Conservation (phyloP, 2,888 invertebrate species). For the Drosophila subquinaria region DNA sequence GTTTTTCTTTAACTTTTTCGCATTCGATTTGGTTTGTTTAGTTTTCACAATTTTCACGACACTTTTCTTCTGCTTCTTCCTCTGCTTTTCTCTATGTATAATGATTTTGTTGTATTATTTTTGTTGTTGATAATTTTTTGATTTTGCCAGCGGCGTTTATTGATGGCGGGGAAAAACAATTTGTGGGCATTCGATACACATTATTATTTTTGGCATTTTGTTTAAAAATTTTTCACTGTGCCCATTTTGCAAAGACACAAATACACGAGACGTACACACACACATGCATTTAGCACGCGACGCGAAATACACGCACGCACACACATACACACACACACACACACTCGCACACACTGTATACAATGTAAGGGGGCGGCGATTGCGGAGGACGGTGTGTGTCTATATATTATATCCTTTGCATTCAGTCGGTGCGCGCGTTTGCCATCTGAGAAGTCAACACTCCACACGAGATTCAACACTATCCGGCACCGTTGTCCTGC, state of each 20-base stretch:
- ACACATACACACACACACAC: slow-evolving; percentile 6
- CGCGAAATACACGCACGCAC: slow-evolving; percentile 16
- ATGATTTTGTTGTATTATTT: slow-evolving; percentile 10
- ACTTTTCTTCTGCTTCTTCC: slow-evolving; percentile 26
- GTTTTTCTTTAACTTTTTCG: slow-evolving; percentile 29
- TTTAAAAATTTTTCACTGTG: slow-evolving; percentile 74
- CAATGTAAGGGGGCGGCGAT: slow-evolving; percentile 31
- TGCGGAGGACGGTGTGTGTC: slow-evolving; percentile 33
- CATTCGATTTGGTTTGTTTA: slow-evolving; percentile 55
- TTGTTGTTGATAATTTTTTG: slow-evolving; percentile 5
- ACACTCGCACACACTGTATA: slow-evolving; percentile 46
- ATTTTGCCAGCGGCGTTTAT: slow-evolving; percentile 1
- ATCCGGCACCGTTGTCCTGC: slow-evolving; percentile 83
- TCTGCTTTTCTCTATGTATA: slow-evolving; percentile 12
- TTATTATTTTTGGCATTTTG: slow-evolving; percentile 55
- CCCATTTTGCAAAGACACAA: slow-evolving; percentile 57
- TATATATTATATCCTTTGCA: slow-evolving; percentile 52
- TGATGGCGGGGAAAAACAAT: slow-evolving; percentile 12
- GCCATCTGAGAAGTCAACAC: slow-evolving; percentile 32
- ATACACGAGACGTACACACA: slow-evolving; percentile 46
- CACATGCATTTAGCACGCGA: slow-evolving; percentile 21
- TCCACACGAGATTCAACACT: slow-evolving; percentile 21
- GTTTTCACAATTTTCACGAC: slow-evolving; percentile 44
- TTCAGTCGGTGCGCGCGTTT: slow-evolving; percentile 56
- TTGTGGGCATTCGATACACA: slow-evolving; percentile 17